phyloP scores from a whole-genome alignment of 1,140 invertebrate genomes.

The Spodoptera frugiperda region DNA sequence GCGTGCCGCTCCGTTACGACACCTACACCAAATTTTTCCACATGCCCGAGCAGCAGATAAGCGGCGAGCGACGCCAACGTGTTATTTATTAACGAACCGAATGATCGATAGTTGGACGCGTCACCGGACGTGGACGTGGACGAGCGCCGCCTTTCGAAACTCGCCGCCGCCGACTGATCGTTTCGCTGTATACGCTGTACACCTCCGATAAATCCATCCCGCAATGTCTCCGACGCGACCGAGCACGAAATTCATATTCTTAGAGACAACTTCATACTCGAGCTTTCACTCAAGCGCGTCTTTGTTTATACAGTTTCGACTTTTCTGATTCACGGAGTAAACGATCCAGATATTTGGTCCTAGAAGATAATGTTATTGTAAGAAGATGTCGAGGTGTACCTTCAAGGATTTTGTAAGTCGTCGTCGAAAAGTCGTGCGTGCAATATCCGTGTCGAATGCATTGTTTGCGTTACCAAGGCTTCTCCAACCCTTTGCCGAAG shows the following conservation, averaged over 20 bases:
- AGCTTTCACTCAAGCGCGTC: slow-evolving; percentile 24
- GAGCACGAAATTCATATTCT: slow-evolving; percentile 56
- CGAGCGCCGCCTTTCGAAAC: slow-evolving; percentile 81
- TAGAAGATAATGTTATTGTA: background rate
- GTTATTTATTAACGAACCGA: slow-evolving; percentile 86
- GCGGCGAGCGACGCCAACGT: slow-evolving; percentile 81
- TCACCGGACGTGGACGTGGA: slow-evolving; percentile 81
- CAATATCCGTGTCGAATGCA: slow-evolving; percentile 77
- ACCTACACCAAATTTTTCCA: slow-evolving; percentile 85
- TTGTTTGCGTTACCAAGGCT: slow-evolving; percentile 75
- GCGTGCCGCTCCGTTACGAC: slow-evolving; percentile 83
- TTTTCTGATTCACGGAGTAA: background rate
- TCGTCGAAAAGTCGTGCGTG: slow-evolving; percentile 69
- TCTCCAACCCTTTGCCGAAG: slow-evolving; percentile 77
- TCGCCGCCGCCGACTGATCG: slow-evolving; percentile 64
- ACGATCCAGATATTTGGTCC: background rate
- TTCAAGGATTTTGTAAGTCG: slow-evolving; percentile 53
- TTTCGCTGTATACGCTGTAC: slow-evolving; percentile 59
- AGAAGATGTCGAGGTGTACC: background rate
- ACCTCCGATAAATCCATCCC: slow-evolving; percentile 70
- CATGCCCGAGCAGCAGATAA: slow-evolving; percentile 85
- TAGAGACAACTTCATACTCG: slow-evolving; percentile 23
- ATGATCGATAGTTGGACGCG: slow-evolving; percentile 85
- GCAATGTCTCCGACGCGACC: slow-evolving; percentile 61
- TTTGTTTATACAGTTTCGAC: background rate